A percentile compares a stretch with the other conserved stretches of the same genome.
phyloP scores from a whole-genome alignment of 92 coral and sea anemone genomes.

The Porites lobata region DNA sequence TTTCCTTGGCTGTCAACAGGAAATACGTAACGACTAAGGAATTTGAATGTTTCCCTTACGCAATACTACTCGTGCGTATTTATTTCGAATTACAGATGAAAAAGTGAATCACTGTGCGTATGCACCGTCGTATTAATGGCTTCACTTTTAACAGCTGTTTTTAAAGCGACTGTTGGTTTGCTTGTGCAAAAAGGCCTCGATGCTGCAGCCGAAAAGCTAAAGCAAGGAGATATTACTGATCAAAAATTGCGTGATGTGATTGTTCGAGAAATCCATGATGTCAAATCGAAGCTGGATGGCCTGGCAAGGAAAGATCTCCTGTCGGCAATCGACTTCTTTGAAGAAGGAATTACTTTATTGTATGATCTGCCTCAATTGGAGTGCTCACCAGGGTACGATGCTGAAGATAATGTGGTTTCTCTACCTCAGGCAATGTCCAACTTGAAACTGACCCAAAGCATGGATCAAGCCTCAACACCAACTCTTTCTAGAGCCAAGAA shows the following conservation, averaged over 20 bases:
- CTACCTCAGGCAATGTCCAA: neutral
- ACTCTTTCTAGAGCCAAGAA: conserved; percentile 30
- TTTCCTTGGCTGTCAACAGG: too few relatives aligned
- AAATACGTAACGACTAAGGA: too few relatives aligned
- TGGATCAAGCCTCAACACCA: conserved; percentile 8
- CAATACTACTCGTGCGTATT: too few relatives aligned
- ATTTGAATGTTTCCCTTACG: too few relatives aligned
- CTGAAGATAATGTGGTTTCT: neutral
- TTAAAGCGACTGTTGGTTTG: conserved; percentile 58
- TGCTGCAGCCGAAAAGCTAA: conserved; percentile 43
- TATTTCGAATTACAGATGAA: too few relatives aligned
- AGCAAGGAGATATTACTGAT: conserved; percentile 54
- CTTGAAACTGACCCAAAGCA: neutral
- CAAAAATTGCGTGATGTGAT: conserved; percentile 39
- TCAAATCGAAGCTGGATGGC: conserved; percentile 41
- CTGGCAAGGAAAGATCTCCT: conserved; percentile 15
- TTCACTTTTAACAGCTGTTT: conserved; percentile 36
- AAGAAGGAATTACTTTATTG: conserved; percentile 7
- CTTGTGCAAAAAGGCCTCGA: conserved; percentile 58
- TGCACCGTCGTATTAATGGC: conserved; percentile 19
- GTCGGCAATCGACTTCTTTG: conserved; percentile 6
- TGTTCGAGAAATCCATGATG: conserved; percentile 50
- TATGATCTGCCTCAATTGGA: neutral
- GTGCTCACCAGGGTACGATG: neutral
- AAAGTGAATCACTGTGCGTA: too few relatives aligned